A percentile compares a stretch with the other conserved stretches of the same genome.
Conservation (phyloP, 1,140 invertebrate genomes). For the Hypsibius dujardini region DNA sequence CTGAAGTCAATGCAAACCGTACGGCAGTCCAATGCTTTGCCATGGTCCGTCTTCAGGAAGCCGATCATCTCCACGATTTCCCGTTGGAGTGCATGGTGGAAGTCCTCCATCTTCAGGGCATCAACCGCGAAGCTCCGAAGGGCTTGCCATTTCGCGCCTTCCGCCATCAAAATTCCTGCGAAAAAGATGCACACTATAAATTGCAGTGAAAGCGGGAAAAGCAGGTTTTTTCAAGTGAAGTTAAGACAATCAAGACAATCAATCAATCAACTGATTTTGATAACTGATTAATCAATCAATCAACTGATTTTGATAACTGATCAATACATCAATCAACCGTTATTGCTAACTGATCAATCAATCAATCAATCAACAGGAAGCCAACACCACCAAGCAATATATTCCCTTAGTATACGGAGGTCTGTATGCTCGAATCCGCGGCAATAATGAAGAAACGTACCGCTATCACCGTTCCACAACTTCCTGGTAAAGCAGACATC, state of each 20-base stretch:
- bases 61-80: slow-evolving; percentile 5
- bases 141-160: background rate
- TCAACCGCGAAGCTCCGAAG: background rate
- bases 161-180: background rate
- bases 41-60: background rate
- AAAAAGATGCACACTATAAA: no score
- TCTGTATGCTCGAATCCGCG: no score
- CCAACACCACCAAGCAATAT: background rate
- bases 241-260: no score
- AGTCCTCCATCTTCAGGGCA: background rate
- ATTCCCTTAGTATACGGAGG: background rate
- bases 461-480: slow-evolving; percentile 8
- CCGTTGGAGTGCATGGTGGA: background rate
- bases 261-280: no score
- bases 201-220: no score
- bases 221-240: no score
- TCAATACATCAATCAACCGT: no score
- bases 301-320: no score
- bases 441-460: background rate
- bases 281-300: background rate
- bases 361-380: no score
- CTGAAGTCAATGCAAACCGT: background rate
- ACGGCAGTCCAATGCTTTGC: background rate
- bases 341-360: no score
- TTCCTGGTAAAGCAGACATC: background rate